Conservation (phyloP, 2,797 vertebrate genomes). For the Acipenser oxyrinchus region DNA sequence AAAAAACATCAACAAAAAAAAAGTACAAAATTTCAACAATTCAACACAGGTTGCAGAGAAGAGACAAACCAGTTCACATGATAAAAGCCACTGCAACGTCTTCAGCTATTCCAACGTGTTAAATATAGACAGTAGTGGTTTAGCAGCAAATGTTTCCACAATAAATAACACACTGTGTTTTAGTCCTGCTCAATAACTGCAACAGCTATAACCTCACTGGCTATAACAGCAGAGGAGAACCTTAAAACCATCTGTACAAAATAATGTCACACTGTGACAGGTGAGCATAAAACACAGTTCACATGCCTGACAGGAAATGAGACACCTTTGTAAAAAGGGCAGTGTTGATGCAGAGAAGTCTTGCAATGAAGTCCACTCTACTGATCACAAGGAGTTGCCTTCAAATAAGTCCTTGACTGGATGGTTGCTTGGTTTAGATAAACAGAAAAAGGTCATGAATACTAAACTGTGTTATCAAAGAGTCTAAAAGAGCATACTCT, state of each 20-base stretch:
- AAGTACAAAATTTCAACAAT: conserved; percentile 53
- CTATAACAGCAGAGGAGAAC: conserved; percentile 71
- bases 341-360: conserved; percentile 59
- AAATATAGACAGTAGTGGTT: conserved; percentile 98
- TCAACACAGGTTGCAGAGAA: conserved; percentile 50
- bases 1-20: conserved; percentile 48
- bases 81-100: conserved; percentile 71
- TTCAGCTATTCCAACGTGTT: conserved; percentile 73
- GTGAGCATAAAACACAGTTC: conserved; percentile 62
- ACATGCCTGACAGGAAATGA: conserved; percentile 67
- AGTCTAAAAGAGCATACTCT: conserved; percentile 95
- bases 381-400: conserved; percentile 54
- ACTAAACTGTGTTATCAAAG: conserved; percentile 36
- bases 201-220: conserved; percentile 71
- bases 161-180: conserved; percentile 93
- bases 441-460: conserved; percentile 26
- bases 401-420: conserved; percentile 56
- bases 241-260: conserved; percentile 73
- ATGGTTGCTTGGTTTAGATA: conserved; percentile 32
- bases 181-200: conserved; percentile 73
- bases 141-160: conserved; percentile 94
- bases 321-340: conserved; percentile 62
- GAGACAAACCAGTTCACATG: conserved; percentile 75
- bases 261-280: conserved; percentile 74
- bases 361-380: conserved; percentile 45